Conservation (phyloP, 2,797 vertebrate species). For the Capromys pilorides region DNA sequence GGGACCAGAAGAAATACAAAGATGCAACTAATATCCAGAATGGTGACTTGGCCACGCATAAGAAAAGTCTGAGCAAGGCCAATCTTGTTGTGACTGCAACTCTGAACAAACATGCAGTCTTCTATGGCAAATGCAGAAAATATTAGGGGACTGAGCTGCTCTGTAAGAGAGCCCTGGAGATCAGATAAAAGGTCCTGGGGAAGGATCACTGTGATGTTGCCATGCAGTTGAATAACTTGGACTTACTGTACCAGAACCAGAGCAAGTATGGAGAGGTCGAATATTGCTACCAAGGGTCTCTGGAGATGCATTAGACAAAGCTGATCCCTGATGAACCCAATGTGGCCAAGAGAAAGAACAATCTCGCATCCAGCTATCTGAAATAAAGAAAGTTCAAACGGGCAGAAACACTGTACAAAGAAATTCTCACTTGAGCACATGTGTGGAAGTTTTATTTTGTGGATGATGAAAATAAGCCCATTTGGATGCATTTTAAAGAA, state of each 20-base stretch:
- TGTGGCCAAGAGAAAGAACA: constrained; percentile 95
- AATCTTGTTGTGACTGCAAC: no score
- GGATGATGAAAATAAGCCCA: constrained; percentile 98
- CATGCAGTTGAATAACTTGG: constrained; percentile 98
- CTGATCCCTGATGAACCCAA: constrained; percentile 98
- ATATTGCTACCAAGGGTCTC: constrained; percentile 96
- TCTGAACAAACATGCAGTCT: no score
- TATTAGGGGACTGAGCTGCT: no score
- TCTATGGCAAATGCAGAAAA: no score
- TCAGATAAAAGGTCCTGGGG: constrained; percentile 98
- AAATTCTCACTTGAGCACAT: constrained; percentile 97
- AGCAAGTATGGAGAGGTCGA: constrained; percentile 99
- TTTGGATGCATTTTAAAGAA: constrained; percentile 99
- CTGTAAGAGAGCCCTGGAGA: no score
- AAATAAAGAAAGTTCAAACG: constrained; percentile 99
- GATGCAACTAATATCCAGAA: no score
- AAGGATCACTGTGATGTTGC: constrained; percentile 99
- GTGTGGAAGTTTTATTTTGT: constrained; percentile 98
- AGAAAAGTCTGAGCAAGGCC: no score
- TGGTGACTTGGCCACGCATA: no score
- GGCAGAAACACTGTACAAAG: constrained; percentile 97
- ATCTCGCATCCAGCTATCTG: constrained; percentile 95
- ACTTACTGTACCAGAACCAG: constrained; percentile 98
- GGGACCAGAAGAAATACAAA: no score
- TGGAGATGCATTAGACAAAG: constrained; percentile 97